Base-by-base conservation (phyloP, 2,888 invertebrate genomes). In the Noctua comes region DNA sequence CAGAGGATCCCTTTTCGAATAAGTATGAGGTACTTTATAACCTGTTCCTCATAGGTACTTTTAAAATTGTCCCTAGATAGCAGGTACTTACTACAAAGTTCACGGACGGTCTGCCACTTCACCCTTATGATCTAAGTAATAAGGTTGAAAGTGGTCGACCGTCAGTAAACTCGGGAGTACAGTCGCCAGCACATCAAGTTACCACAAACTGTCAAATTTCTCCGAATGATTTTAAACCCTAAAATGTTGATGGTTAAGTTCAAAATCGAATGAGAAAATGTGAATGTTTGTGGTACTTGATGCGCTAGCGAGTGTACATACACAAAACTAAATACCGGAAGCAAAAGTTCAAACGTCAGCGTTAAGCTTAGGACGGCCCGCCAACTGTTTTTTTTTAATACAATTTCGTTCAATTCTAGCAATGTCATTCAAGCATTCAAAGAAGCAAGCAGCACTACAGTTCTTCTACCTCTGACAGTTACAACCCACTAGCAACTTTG, bases 391-490 rank as follows among this genome's bases (percentile, higher is more conserved):
- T 57, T n/a, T 11, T 31, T 31, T 24, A 54, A 57, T 57, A 57
- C n/a, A 57, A n/a, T 57, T n/a, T 51, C 51, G 8, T 51, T 21
- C 54, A 24, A 54, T 54, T 24, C 24, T 11, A n/a, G 24, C 21
- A 21, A 54, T 51, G 24, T 24, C 51, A 51, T 24, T 11, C 57
- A 57, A n/a, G n/a, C n/a, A 0, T 51, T 51, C 24, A 54, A 57
- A 57, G 57, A n/a, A 57, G 57, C n/a, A 57, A 57, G 57, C 57
- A 57, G 18, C 57, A 57, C n/a, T 57, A 57, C n/a, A 57, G n/a
- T 57, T 57, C 57, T 57, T 57, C n/a, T 57, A 57, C n/a, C n/a
- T n/a, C 13, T 57, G 57, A 13, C n/a, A n/a, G n/a, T 57, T 57
- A 11, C 13, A 57, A n/a, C n/a, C 57, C n/a, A 57, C n/a, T 1